Evolutionary conservation across 2,888 invertebrate species (phyloP).

Genomic region (Chrysina gloriosa): DNA sequence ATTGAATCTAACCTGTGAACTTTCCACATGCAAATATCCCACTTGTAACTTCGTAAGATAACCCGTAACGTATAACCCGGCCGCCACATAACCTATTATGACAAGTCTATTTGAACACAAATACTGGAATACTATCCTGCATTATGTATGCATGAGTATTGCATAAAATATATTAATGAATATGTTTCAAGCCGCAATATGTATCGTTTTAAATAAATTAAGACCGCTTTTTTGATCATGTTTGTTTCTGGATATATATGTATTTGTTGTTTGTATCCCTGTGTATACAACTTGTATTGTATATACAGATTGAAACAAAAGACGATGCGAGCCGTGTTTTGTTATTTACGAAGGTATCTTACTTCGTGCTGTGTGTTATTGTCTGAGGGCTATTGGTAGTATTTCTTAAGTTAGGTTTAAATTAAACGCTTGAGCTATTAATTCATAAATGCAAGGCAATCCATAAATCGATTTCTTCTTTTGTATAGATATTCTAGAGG

Average conservation of each 20-base stretch:
- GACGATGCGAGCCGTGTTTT: not conserved
- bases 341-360: slow-evolving; percentile 29
- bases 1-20: slow-evolving; percentile 61
- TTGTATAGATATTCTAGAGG: too few relatives aligned
- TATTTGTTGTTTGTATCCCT: not conserved
- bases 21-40: slow-evolving; percentile 63
- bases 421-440: not conserved
- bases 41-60: slow-evolving; percentile 59
- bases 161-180: slow-evolving; percentile 43
- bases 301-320: slow-evolving; percentile 19
- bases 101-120: slow-evolving; percentile 58
- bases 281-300: not conserved
- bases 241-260: not conserved
- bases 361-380: slow-evolving; percentile 18
- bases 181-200: slow-evolving; percentile 42
- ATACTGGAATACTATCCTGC: slow-evolving; percentile 31
- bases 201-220: slow-evolving; percentile 41
- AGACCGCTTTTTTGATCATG: slow-evolving; percentile 25
- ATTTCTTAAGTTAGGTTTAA: not conserved
- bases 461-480: too few relatives aligned
- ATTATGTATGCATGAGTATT: slow-evolving; percentile 40
- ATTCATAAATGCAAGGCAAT: not conserved
- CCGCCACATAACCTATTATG: slow-evolving; percentile 60
- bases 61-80: slow-evolving; percentile 57
- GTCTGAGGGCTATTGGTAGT: not conserved